Evolutionary conservation across 2,888 invertebrate genomes (phyloP), one percentile per base, ranked within the genome.

Genomic region (Diarsia mendica): DNA sequence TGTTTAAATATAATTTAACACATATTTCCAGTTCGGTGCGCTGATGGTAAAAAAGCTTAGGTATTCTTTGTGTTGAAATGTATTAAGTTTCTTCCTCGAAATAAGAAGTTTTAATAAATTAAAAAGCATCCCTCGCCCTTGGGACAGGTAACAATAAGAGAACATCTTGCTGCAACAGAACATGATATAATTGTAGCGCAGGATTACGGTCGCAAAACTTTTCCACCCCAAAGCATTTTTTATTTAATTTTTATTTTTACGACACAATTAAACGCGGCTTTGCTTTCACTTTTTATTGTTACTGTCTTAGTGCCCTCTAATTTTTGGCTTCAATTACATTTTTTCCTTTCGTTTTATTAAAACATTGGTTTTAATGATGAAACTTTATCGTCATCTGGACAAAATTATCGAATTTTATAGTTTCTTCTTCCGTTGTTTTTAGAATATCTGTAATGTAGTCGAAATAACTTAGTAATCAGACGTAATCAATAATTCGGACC

Each of bases 161-260:
- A 91, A 90, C 91, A 83, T 87, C 87, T 85, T 88, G 84, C 85
- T 83, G 80, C 90, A 89, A 90, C 91, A 91, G 90, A 92, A 92
- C 91, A 92, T 89, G 92, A 93, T 92, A 95, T 96, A 95, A 95
- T 96, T 95, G 95, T 93, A 91, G 91, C 91, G 91, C 90, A 90
- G 91, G 94, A 94, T 94, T 93, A 94, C 93, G 92, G 91, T 91
- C 93, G 91, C 93, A 85, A 94, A 95, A 95, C 93, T 96, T 95
- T 95, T 94, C 92, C 94, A 93, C 95, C 96, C 96, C 92, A 89
- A 89, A 93, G 93, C 92, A 92, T 94, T 95, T 95, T 95, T 96
- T 96, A 95, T 96, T 96, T 96, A 95, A 95, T 96, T 96, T 95
- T 96, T 95, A 95, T 95, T 96, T 96, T 96, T 96, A 96, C 93